Conservation (phyloP, 2,888 invertebrate genomes). For the Platynereis dumerilii region DNA sequence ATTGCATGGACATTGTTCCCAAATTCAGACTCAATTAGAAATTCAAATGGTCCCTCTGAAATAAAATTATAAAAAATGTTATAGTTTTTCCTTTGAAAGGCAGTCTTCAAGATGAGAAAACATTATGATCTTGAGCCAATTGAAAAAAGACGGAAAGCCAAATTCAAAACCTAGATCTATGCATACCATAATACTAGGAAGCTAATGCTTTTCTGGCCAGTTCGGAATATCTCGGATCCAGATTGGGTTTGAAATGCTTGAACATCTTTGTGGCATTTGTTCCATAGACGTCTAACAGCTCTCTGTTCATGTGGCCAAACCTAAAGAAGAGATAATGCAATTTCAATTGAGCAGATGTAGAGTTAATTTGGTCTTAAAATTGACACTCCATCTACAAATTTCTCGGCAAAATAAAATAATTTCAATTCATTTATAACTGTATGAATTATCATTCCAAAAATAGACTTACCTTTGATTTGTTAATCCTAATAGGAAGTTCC, state of each 20-base stretch:
- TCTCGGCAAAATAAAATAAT: not conserved
- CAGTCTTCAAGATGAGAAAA: too few relatives aligned
- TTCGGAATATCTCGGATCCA: conserved; percentile 47
- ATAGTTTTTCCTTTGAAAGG: too few relatives aligned
- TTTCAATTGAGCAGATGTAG: not conserved
- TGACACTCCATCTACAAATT: not conserved
- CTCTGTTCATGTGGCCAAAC: conserved; percentile 56
- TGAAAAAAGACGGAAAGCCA: too few relatives aligned
- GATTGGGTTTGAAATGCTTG: conserved; percentile 55
- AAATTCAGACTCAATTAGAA: too few relatives aligned
- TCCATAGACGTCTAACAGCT: conserved; percentile 53
- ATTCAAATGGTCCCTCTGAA: too few relatives aligned
- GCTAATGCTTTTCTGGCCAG: conserved; percentile 31
- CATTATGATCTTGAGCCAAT: too few relatives aligned
- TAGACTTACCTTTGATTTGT: conserved; percentile 69
- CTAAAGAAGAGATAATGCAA: conserved; percentile 35
- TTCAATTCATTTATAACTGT: too few relatives aligned
- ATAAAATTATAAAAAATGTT: too few relatives aligned
- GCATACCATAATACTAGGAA: not conserved
- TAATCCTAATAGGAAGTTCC: conserved; percentile 78
- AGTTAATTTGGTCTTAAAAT: not conserved
- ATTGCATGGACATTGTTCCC: too few relatives aligned
- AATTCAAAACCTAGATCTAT: too few relatives aligned
- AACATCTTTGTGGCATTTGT: conserved; percentile 48
- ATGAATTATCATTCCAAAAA: too few relatives aligned